phyloP scores from a whole-genome alignment of 2,888 invertebrate genomes.

The Aromia moschata region DNA sequence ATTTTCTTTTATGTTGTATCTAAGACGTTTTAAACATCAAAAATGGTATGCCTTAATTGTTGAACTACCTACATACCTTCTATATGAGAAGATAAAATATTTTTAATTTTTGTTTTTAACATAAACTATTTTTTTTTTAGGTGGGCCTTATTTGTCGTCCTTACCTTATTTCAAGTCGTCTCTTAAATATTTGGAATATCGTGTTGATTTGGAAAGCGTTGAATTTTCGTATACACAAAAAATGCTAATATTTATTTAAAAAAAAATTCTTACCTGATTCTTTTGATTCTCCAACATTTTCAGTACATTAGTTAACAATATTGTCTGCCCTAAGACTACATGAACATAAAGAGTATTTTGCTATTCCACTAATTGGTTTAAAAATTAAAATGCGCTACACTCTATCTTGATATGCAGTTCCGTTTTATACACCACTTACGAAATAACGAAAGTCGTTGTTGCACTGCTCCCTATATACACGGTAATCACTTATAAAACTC shows the following conservation, averaged over 20 bases:
- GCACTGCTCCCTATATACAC: conserved; percentile 7
- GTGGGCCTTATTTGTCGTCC: too few relatives aligned
- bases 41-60: too few relatives aligned
- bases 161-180: too few relatives aligned
- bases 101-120: too few relatives aligned
- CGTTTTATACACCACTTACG: conserved; percentile 17
- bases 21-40: too few relatives aligned
- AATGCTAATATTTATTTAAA: not conserved
- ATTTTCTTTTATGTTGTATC: too few relatives aligned
- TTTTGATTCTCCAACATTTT: not conserved
- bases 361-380: too few relatives aligned
- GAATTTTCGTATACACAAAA: not conserved
- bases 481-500: conserved; percentile 12
- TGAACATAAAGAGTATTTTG: too few relatives aligned
- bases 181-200: too few relatives aligned
- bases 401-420: conserved; percentile 22
- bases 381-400: not conserved
- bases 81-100: too few relatives aligned
- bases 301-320: not conserved
- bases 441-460: conserved; percentile 12
- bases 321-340: not conserved
- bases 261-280: not conserved
- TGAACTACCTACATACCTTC: too few relatives aligned
- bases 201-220: not conserved
- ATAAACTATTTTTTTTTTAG: too few relatives aligned